phyloP scores from a whole-genome alignment of 1,140 invertebrate species.

The Caenorhabditis elegans region WBcel235 BX284605.5:6045001-6045500 shows the following conservation, averaged over 20 bases:
- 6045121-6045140: not conserved
- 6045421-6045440: conserved; percentile 25
- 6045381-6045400: conserved; percentile 27
- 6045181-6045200: not conserved
- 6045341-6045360: conserved; percentile 42
- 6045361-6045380: conserved; percentile 27
- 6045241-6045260: not conserved
- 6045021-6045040: not conserved
- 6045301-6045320: conserved; percentile 33
- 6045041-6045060: too few species aligned
- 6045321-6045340: conserved; percentile 37
- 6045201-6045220: not conserved
- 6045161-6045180: not conserved
- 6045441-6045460: conserved; percentile 36
- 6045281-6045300: conserved; percentile 17
- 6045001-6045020: not conserved
- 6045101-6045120: not conserved
- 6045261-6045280: not conserved
- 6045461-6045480: conserved; percentile 50
- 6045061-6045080: not conserved
- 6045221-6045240: not conserved
- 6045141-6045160: conserved; percentile 4
- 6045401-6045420: not conserved
- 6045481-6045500: conserved; percentile 46
- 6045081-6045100: not conserved